These are phyloP conservation scores for Hypomesus transpacificus DNA, from an alignment of 2,113 vertebrate genomes.

Conservation along the genomic window DNA sequence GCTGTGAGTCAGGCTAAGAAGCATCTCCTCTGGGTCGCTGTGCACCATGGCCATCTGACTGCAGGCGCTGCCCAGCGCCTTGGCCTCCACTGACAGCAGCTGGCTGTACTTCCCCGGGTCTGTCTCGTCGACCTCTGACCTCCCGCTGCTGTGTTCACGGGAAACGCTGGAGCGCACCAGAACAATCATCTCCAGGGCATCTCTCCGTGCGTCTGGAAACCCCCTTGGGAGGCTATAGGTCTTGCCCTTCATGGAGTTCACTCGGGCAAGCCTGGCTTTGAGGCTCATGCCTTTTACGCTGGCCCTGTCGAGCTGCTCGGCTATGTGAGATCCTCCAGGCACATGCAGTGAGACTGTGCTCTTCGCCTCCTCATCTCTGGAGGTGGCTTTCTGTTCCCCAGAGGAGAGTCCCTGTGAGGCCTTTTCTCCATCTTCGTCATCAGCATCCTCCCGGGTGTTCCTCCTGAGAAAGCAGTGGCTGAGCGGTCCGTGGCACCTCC, in stretches of 20 bases:
- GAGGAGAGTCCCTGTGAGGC: slow-evolving; percentile 17
- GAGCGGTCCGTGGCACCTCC: slow-evolving; percentile 82
- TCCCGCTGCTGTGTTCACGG: slow-evolving; percentile 36
- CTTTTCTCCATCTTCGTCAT: slow-evolving; percentile 54
- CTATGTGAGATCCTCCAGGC: slow-evolving; percentile 28
- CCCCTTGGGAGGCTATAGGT: slow-evolving; percentile 84
- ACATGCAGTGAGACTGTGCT: slow-evolving; percentile 42
- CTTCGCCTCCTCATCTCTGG: slow-evolving; percentile 15
- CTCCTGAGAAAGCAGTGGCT: slow-evolving; percentile 84
- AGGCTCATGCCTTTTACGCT: slow-evolving; percentile 73
- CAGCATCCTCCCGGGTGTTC: slow-evolving; percentile 60
- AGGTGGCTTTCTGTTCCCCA: slow-evolving; percentile 12
- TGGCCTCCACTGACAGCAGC: slow-evolving; percentile 84
- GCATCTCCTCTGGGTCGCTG: slow-evolving; percentile 87
- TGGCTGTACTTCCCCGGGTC: slow-evolving; percentile 81
- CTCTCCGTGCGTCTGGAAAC: slow-evolving; percentile 84
- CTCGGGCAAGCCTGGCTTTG: slow-evolving; percentile 72
- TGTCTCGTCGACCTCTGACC: slow-evolving; percentile 65
- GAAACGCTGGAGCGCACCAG: slow-evolving; percentile 80
- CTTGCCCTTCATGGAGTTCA: slow-evolving; percentile 85
- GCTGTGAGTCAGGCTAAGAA: slow-evolving; percentile 90
- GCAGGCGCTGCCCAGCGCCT: slow-evolving; percentile 86
- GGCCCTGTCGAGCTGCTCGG: slow-evolving; percentile 54
- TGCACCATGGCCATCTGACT: slow-evolving; percentile 86
- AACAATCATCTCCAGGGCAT: slow-evolving; percentile 87